Conservation (phyloP, 2,797 vertebrate species). For the Bucorvus abyssinicus region DNA sequence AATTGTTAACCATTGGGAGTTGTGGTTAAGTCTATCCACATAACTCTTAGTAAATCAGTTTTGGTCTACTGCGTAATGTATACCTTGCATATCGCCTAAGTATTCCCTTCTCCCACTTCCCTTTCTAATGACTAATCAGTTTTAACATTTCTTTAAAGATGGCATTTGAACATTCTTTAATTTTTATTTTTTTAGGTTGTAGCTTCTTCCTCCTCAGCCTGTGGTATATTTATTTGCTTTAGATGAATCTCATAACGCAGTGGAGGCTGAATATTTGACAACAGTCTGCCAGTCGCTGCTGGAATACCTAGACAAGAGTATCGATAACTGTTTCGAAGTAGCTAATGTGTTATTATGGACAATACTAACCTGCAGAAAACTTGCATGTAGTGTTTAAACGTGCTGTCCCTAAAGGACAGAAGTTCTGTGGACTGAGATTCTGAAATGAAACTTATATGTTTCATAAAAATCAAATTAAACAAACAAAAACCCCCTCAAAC, state of each 20-base stretch:
- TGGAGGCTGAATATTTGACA: constrained; percentile 92
- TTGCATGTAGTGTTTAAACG: not conserved
- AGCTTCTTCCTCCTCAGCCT: constrained; percentile 95
- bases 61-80: not conserved
- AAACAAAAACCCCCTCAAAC: not conserved
- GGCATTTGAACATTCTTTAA: no score
- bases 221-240: constrained; percentile 95
- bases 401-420: not conserved
- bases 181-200: no score
- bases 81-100: not conserved
- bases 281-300: constrained; percentile 89
- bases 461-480: not conserved
- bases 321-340: not conserved
- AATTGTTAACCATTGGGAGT: not conserved
- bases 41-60: not conserved
- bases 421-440: not conserved
- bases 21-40: fast-evolving
- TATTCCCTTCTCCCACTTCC: not conserved
- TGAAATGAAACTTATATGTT: not conserved
- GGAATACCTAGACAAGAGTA: constrained; percentile 88
- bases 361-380: not conserved
- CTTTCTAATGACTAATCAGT: no score
- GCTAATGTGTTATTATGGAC: not conserved
- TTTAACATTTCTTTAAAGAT: no score
- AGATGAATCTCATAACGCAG: constrained; percentile 94